These are phyloP conservation scores for Corythoichthys intestinalis DNA, from an alignment of 2,113 vertebrate genomes.

Conservation along the genomic window DNA sequence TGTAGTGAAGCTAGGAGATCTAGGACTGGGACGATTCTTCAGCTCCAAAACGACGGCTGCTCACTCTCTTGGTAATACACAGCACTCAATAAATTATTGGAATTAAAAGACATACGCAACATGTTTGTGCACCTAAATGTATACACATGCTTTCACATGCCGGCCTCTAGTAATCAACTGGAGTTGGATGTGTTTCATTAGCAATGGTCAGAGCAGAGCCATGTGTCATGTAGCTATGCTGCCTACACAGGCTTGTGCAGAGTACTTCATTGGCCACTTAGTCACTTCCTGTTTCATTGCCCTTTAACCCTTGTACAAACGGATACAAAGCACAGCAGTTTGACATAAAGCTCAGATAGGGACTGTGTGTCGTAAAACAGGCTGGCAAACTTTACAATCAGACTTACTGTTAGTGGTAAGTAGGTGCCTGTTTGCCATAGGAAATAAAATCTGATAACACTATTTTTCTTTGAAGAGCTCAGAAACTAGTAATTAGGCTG, in stretches of 20 bases:
- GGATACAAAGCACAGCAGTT: constrained; percentile 42
- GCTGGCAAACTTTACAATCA: constrained; percentile 41
- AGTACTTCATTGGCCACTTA: constrained; percentile 70
- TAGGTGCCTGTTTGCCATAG: constrained; percentile 30
- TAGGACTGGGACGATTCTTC: constrained; percentile 94
- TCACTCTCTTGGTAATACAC: constrained; percentile 87
- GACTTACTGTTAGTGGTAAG: constrained; percentile 36
- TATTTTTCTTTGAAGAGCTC: constrained; percentile 20
- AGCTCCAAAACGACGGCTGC: constrained; percentile 96
- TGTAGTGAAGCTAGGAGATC: constrained; percentile 95
- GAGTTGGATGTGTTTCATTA: constrained; percentile 76
- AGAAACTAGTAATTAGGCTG: constrained; percentile 5
- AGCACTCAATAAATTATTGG: background rate
- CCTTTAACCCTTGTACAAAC: constrained; percentile 59
- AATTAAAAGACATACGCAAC: constrained; percentile 4
- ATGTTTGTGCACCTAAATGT: constrained; percentile 11
- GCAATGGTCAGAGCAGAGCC: constrained; percentile 61
- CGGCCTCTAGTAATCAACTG: constrained; percentile 45
- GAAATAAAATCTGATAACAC: constrained; percentile 27
- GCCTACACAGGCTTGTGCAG: constrained; percentile 36
- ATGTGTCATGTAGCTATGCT: constrained; percentile 69
- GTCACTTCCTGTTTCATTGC: constrained; percentile 72
- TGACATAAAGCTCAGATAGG: constrained; percentile 53
- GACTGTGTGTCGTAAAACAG: constrained; percentile 46
- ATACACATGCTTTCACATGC: constrained; percentile 13